Evolutionary conservation across 2,888 invertebrate genomes (phyloP).

Genomic region (Empis stercorea): DNA sequence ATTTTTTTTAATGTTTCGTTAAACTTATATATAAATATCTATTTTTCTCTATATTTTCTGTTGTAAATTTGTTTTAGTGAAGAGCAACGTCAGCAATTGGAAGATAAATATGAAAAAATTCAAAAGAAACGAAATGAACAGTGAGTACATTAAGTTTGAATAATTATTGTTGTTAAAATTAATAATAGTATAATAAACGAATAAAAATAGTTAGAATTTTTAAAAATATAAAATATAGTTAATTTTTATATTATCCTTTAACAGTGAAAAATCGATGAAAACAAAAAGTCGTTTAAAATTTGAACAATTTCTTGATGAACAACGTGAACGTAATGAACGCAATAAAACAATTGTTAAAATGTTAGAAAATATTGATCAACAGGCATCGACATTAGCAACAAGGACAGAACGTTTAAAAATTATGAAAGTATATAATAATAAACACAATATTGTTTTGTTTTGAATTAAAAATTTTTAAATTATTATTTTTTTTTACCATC

Average conservation of each 20-base stretch:
- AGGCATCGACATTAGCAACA: slow-evolving; percentile 42
- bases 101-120: slow-evolving; percentile 42
- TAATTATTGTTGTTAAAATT: not conserved
- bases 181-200: not conserved
- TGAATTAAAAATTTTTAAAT: not conserved
- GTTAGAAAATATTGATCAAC: slow-evolving; percentile 45
- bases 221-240: too few species aligned
- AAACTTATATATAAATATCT: too few species aligned
- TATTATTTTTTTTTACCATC: not conserved
- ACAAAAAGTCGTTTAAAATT: slow-evolving; percentile 29
- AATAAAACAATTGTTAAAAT: slow-evolving; percentile 44
- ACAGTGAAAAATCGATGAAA: slow-evolving; percentile 27
- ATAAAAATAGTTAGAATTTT: not conserved
- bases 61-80: slow-evolving; percentile 30
- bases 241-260: slow-evolving; percentile 3
- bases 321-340: slow-evolving; percentile 43
- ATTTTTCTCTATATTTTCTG: too few species aligned
- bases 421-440: slow-evolving; percentile 37
- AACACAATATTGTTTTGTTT: too few species aligned
- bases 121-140: slow-evolving; percentile 39
- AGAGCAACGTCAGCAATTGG: slow-evolving; percentile 40
- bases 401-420: slow-evolving; percentile 46
- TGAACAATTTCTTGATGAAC: slow-evolving; percentile 42
- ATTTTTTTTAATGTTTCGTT: too few species aligned
- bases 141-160: slow-evolving; percentile 31